These are phyloP conservation scores for Triplophysa tibetana DNA, from an alignment of 2,113 vertebrate genomes.

Conservation along the genomic window DNA sequence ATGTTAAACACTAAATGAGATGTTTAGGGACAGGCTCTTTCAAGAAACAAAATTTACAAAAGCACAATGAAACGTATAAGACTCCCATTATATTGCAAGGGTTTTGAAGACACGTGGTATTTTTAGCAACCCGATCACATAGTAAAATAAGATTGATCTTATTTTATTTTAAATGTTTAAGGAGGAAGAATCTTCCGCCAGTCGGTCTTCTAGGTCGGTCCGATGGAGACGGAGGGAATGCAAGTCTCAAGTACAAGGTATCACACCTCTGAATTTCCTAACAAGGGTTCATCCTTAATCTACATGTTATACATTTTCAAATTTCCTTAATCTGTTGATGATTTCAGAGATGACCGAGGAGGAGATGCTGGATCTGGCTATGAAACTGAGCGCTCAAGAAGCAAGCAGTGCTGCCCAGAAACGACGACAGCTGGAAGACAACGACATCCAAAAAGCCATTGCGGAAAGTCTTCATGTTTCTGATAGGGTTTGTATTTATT, in stretches of 20 bases:
- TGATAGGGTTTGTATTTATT: slow-evolving; percentile 31
- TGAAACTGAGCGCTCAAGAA: slow-evolving; percentile 90
- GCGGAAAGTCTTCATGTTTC: slow-evolving; percentile 87
- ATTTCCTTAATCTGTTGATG: slow-evolving; percentile 9
- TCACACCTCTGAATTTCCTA: not conserved
- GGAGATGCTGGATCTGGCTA: slow-evolving; percentile 88
- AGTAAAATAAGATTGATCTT: not conserved
- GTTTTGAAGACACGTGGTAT: too few relatives aligned
- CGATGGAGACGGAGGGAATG: slow-evolving; percentile 37
- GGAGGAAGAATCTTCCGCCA: slow-evolving; percentile 13
- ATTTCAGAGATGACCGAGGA: slow-evolving; percentile 91
- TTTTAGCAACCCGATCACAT: not conserved
- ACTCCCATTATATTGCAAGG: too few relatives aligned
- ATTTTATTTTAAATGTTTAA: not conserved
- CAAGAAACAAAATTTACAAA: too few relatives aligned
- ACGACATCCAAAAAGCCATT: slow-evolving; percentile 86
- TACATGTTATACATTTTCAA: not conserved
- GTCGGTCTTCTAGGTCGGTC: slow-evolving; percentile 1
- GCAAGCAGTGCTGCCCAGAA: slow-evolving; percentile 76
- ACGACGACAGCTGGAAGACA: slow-evolving; percentile 81
- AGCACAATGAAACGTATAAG: too few relatives aligned
- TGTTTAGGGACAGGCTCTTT: too few relatives aligned
- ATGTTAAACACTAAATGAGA: too few relatives aligned
- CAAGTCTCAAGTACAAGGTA: slow-evolving; percentile 34
- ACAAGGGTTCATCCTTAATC: not conserved